These are phyloP conservation scores for Sminthurides aquaticus DNA, from an alignment of 2,888 invertebrate genomes.

Conservation along the genomic window DNA sequence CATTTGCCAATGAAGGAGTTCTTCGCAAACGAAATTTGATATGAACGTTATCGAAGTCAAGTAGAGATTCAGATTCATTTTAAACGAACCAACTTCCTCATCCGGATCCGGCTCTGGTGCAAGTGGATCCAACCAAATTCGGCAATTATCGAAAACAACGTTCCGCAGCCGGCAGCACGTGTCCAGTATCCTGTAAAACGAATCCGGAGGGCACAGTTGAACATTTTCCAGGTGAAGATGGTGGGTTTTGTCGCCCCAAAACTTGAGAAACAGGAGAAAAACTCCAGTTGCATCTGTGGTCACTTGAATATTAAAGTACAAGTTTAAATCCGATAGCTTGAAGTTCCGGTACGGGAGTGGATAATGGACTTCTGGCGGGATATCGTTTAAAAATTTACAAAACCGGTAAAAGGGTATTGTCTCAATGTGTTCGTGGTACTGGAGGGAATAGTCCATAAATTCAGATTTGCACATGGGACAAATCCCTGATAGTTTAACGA, in stretches of 20 bases:
- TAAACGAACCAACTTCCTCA: neutral
- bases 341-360: slow-evolving; percentile 11
- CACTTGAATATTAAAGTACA: slow-evolving; percentile 11
- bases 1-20: slow-evolving; percentile 10
- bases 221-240: slow-evolving; percentile 3
- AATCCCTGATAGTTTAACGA: slow-evolving; percentile 3
- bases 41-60: slow-evolving; percentile 4
- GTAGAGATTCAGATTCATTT: neutral
- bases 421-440: slow-evolving; percentile 11
- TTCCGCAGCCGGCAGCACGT: neutral
- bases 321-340: neutral
- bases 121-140: slow-evolving; percentile 15
- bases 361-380: neutral
- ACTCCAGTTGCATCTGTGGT: slow-evolving; percentile 13
- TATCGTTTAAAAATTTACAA: neutral
- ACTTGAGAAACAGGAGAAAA: slow-evolving; percentile 14
- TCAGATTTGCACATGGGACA: slow-evolving; percentile 16
- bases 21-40: slow-evolving; percentile 5
- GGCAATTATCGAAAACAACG: neutral
- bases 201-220: slow-evolving; percentile 16
- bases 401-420: slow-evolving; percentile 19
- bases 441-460: neutral
- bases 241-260: slow-evolving; percentile 8
- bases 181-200: slow-evolving; percentile 5
- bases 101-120: neutral